A percentile compares a stretch with the other conserved stretches of the same genome.
phyloP scores from a whole-genome alignment of 1,140 invertebrate species.

The Geopemphigus sp. region DNA sequence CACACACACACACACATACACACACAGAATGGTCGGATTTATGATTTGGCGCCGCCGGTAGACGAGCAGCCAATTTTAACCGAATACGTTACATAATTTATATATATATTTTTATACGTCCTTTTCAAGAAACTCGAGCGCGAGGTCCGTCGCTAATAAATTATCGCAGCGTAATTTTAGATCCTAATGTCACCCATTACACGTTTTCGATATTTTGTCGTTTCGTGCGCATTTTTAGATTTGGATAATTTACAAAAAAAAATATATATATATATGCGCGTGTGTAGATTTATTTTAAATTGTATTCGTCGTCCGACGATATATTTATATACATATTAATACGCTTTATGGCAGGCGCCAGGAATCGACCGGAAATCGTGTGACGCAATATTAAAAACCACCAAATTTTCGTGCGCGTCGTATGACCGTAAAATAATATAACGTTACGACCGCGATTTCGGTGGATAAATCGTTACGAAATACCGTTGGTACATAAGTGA shows the following conservation, averaged over 20 bases:
- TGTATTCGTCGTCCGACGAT: not conserved
- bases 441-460: no score
- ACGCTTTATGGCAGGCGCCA: not conserved
- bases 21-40: not conserved
- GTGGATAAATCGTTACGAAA: no score
- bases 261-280: not conserved
- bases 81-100: not conserved
- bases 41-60: constrained; percentile 15
- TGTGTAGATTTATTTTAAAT: not conserved
- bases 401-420: no score
- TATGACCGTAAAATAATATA: no score
- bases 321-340: not conserved
- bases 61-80: not conserved
- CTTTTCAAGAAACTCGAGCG: not conserved
- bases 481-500: no score
- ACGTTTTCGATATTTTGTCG: constrained; percentile 15
- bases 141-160: not conserved
- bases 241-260: constrained; percentile 25
- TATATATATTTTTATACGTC: not conserved
- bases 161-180: constrained; percentile 21
- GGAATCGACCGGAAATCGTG: not conserved
- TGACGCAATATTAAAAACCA: not conserved
- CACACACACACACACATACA: no score
- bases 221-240: constrained; percentile 15
- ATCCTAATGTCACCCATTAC: constrained; percentile 6